Evolutionary conservation across 2,797 vertebrate species (phyloP), one percentile per base, ranked within the genome.

Genomic region (Eleutherodactylus coqui): DNA sequence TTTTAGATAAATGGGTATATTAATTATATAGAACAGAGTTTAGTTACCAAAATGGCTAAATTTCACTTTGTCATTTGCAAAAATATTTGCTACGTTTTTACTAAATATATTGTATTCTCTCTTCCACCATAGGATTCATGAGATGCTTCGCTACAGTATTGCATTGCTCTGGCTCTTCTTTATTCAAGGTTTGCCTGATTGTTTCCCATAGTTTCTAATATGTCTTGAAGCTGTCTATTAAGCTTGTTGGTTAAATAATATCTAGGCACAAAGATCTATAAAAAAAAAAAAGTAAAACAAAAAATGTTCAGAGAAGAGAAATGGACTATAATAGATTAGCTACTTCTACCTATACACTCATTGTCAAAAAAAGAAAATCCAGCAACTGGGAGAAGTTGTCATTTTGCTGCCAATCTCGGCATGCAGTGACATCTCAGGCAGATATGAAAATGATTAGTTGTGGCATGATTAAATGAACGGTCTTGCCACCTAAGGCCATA

Each of bases 111-210:
- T 69, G 0, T 69, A 36, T 36, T 38, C 0, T 51, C 3, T 32
- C n/a, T 51, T 41, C 24, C n/a, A 29, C 36, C 24, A 43, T 43
- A 78, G 80, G 55, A 16, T 55, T 11, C 21, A 47, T 67, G 49
- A 53, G 32, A 82, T 82, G 80, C 17, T 17, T 34, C 10, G 8
- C 8, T 29, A 10, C 14, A 5, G 13, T 17, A 8, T 72, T 17
- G 14, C 32, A 7, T 5, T 72, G 24, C 34, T 82, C 67, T 70
- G 49, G 80, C 17, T 51, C 51, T 16, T 53, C 24, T 41, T 53
- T 38, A 24, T 72, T 11, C 64, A 69, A 82, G 80, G 80, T 82
- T 72, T 36, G 80, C 49, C 8, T 21, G 27, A 9, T 76, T 34
- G n/a, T 13, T n/a, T 47, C 29, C 3, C 45, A 2, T n/a, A 32